Conservation (phyloP, 2,888 invertebrate species). For the Lysandra coridon region DNA sequence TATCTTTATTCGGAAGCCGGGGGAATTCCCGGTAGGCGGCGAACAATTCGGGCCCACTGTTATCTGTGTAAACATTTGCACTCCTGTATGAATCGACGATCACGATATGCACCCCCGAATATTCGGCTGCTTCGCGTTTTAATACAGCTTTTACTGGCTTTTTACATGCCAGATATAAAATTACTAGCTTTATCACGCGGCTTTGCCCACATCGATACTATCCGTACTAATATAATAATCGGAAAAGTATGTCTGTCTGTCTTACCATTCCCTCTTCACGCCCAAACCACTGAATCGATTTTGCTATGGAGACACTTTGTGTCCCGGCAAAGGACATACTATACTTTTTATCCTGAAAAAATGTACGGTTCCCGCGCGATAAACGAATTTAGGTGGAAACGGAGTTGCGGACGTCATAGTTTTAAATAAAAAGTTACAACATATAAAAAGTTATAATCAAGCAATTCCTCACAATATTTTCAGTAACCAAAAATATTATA, state of each 20-base stretch:
- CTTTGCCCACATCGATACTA: background rate
- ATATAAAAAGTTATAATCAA: too few relatives aligned
- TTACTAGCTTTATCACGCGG: background rate
- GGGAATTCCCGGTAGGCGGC: background rate
- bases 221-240: background rate
- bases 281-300: too few relatives aligned
- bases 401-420: too few relatives aligned
- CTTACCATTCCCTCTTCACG: too few relatives aligned
- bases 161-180: background rate
- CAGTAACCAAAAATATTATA: background rate
- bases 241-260: background rate
- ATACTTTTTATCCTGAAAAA: too few relatives aligned
- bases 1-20: background rate
- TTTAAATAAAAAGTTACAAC: too few relatives aligned
- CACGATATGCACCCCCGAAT: constrained; percentile 12
- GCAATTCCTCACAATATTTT: too few relatives aligned
- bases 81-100: constrained; percentile 34
- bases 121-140: constrained; percentile 2
- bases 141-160: background rate
- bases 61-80: constrained; percentile 40
- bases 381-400: too few relatives aligned
- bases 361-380: too few relatives aligned
- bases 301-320: too few relatives aligned
- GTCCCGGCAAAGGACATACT: too few relatives aligned
- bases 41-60: constrained; percentile 20